Base-by-base conservation (phyloP, 2,888 invertebrate genomes). In the Shargacucullia verbasci region DNA sequence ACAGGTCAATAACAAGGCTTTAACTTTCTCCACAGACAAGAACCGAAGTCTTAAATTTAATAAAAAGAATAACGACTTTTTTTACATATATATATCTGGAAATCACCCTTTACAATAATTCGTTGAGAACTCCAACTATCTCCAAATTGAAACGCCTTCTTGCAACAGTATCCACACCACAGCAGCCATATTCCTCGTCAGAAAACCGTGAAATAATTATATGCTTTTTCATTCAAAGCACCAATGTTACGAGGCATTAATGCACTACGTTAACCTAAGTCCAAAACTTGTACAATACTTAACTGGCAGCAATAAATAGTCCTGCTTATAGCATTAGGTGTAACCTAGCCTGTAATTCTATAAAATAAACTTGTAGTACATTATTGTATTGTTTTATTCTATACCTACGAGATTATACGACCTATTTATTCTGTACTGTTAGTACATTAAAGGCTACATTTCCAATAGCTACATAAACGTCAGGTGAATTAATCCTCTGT, bases 331-430 rank as follows among this genome's bases (percentile, higher is more conserved):
- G 52, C 34, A 25, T 31, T 73, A 73, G 70, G 29, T 58, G 63
- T 34, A 65, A 68, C 43, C 70, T 79, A 79, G 73, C 57, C 46
- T 62, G 46, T 80, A 79, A 75, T 79, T 77, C 66, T 47, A 71
- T 76, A 68, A 29, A 76, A 78, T 80, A 81, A 76, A 69, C 33
- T 66, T 70, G 78, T 82, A 81, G 82, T 73, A 69, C 63, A 68
- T 48, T 56, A n/a, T 46, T 20, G 8, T 46, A 25, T 50, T 59
- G 53, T 79, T 80, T 81, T 61, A 74, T 75, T 77, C 59, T 12
- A 39, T n/a, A 2, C 3, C 25, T 35, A 38, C 20, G n/a, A n/a
- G n/a, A n/a, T n/a, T n/a, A n/a, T n/a, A n/a, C n/a, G n/a, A n/a
- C n/a, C n/a, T n/a, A n/a, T n/a, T n/a, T n/a, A n/a, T n/a, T n/a